Evolutionary conservation across 2,797 vertebrate species (phyloP).

Genomic region (Eurystomus glaucurus): DNA sequence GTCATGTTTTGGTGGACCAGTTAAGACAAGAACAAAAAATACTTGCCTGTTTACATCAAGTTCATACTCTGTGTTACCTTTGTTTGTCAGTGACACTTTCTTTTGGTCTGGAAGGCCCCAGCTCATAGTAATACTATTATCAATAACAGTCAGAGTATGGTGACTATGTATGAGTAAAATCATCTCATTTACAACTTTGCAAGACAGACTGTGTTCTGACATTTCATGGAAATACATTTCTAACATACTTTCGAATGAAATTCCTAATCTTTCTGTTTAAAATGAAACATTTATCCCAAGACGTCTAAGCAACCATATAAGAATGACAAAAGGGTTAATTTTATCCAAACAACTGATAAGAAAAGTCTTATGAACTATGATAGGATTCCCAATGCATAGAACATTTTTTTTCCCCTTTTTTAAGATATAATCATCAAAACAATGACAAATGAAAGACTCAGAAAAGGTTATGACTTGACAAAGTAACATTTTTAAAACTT

Average conservation of each 20-base stretch:
- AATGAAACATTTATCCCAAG: constrained; percentile 66
- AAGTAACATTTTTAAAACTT: constrained; percentile 87
- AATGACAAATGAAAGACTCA: constrained; percentile 91
- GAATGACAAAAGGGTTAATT: constrained; percentile 77
- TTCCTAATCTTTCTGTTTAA: constrained; percentile 47
- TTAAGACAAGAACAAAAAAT: constrained; percentile 56
- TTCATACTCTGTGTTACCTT: constrained; percentile 50
- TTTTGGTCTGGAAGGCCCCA: neutral
- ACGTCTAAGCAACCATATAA: constrained; percentile 44
- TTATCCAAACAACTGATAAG: constrained; percentile 79
- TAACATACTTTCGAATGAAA: constrained; percentile 42
- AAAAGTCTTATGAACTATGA: constrained; percentile 81
- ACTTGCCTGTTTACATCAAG: constrained; percentile 19
- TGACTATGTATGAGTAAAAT: constrained; percentile 30
- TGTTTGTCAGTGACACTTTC: constrained; percentile 36
- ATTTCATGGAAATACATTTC: constrained; percentile 39
- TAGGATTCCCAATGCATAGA: constrained; percentile 80
- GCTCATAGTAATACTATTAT: neutral
- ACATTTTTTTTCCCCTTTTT: constrained; percentile 74
- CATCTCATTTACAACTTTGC: constrained; percentile 23
- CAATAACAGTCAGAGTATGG: neutral
- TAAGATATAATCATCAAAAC: constrained; percentile 87
- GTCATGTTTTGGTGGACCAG: neutral
- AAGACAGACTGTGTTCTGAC: constrained; percentile 24
- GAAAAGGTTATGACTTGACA: constrained; percentile 88